Evolutionary conservation across 2,797 vertebrate genomes (phyloP), one percentile per base, ranked within the genome.

Genomic region (Acipenser oxyrinchus): DNA sequence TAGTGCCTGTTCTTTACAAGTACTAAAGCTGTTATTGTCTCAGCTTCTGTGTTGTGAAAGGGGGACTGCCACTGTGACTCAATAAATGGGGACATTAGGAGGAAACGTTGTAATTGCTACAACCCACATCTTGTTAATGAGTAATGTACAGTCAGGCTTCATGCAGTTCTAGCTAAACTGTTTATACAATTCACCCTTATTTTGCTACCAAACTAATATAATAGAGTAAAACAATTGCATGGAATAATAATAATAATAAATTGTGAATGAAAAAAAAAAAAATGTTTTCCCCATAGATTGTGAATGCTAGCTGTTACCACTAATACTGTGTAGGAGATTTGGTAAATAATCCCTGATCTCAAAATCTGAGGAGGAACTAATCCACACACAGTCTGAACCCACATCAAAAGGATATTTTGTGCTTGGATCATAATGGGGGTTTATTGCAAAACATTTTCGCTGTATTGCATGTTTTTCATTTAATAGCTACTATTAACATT

Each of bases 91-190:
- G 86, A 88, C 86, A 88, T 89, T 89, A 89, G 87, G 84, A 88
- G 82, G 83, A 91, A 87, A 88, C 77, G 84, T 82, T 92, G 86
- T 88, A 87, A 88, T 84, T 91, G 88, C 87, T 77, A 82, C 85
- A 86, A 85, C 86, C 85, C 87, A 88, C 88, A 87, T 90, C 88
- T 90, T 89, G 88, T 91, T 91, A 91, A 92, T 90, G 89, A 90
- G 87, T 88, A 88, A 91, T 88, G 85, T 90, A 89, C 88, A 89
- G 86, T 90, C 86, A 85, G 87, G 81, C 87, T 74, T 83, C 86
- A 86, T 80, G 84, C 88, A 82, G 88, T 85, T 87, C 86, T 84
- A 83, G 86, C 89, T 90, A 88, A 90, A 90, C 88, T 91, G 90
- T 90, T 91, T 89, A 86, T 89, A 88, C 87, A 88, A 86, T 87